Evolutionary conservation across 92 coral and sea anemone genomes (phyloP), one percentile per base, ranked within the genome.

Genomic region (Actinostola sp.): DNA sequence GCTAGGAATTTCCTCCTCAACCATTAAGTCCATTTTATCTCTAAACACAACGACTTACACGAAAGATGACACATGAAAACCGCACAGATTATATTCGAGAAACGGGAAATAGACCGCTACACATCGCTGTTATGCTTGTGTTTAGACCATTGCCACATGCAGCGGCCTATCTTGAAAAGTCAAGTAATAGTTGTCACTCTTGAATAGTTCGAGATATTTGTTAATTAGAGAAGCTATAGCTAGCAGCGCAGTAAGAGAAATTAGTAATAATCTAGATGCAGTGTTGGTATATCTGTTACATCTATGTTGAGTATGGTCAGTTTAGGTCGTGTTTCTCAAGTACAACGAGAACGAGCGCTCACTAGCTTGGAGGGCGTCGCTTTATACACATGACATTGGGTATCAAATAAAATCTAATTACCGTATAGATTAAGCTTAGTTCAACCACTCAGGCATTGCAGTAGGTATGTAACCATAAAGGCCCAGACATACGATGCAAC

Each of bases 101-200:
- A 14, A 30, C 63, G 63, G 63, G 39, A 57, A 57, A 57, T 30
- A 27, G 2, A 19, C 59, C 59, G 11, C 42, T 36, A 53, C 7
- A 6, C 13, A 27, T 57, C 2, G 39, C 36, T 27, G 39, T 27
- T 30, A 29, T 57, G 39, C 63, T 57, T n/a, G 8, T 46, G 4
- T 6, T 13, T 6, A 29, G 2, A 27, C 3, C 17, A 2, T 10
- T 4, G 63, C 63, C 63, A 57, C 63, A 57, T 57, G 63, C 38
- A 57, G 36, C 39, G 63, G 6, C 0, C 1, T 57, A 57, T 57
- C 63, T 57, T 57, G 29, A 57, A 1, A 14, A 30, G 63, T 57
- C 63, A 13, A 30, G 39, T 57, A 57, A 57, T 57, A 16, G 59
- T 7, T 57, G 63, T 57, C 63, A 57, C 6, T 14, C 11, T 57